Evolutionary conservation across 2,888 invertebrate genomes (phyloP), one percentile per base, ranked within the genome.

Genomic region (Amorpha juglandis): DNA sequence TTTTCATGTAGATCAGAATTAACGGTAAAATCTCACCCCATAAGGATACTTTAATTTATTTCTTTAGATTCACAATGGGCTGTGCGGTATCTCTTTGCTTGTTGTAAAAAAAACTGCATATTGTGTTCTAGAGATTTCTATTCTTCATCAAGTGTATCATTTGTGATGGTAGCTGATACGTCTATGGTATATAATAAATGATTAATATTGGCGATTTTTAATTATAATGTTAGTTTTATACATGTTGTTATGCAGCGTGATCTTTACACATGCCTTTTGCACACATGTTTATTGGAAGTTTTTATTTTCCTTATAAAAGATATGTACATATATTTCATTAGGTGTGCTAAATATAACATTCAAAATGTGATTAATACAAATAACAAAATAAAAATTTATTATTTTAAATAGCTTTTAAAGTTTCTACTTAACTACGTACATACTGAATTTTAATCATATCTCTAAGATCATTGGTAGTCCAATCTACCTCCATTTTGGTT

Each of bases 1-100:
- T 80, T 87, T 89, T 81, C 71, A 87, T 86, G 82, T 83, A 90
- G 87, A 88, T 90, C 83, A 87, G 82, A 88, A 81, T 80, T 92
- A 93, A 93, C 93, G 93, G 93, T 93, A 91, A 89, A 88, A 87
- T 58, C 58, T 58, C 58, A 42, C 58, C 58, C 58, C 50, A 45
- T 90, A 89, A 87, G 87, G 88, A 90, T 89, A 84, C 84, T 89
- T 89, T 91, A 91, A 93, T 93, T 91, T 92, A 93, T 91, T 89
- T 92, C 91, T 87, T 85, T 80, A 75, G 83, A 76, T 79, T 77
- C 78, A 88, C 87, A 89, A 90, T 81, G 82, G 88, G 81, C 79
- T 90, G 90, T 90, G 91, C 89, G 90, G 91, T 89, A 79, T 78
- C 73, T 73, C 80, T 84, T 89, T 90, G 88, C 90, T 85, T 86